A percentile compares a stretch with the other conserved stretches of the same genome.
Conservation (phyloP, 2,888 invertebrate species). For the Agriopis aurantiaria region DNA sequence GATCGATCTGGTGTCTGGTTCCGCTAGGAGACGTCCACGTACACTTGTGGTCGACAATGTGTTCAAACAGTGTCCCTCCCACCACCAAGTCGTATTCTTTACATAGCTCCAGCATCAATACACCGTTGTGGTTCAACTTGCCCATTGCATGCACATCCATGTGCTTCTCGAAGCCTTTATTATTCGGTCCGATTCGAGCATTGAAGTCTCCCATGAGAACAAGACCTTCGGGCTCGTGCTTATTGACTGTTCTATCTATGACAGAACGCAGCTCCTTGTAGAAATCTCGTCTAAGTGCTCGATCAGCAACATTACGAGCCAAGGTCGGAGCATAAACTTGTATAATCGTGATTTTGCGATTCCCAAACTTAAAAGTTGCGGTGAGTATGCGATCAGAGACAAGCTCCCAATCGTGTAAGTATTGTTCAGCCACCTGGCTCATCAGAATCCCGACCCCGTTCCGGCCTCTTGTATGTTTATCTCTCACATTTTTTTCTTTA, state of each 20-base stretch:
- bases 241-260: neutral
- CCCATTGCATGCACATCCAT: neutral
- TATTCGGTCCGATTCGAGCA: neutral
- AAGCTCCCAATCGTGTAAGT: neutral
- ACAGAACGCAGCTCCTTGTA: neutral
- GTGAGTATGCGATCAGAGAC: neutral
- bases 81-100: neutral
- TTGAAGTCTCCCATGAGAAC: slow-evolving; percentile 7
- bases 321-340: slow-evolving; percentile 3
- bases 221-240: neutral
- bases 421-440: neutral
- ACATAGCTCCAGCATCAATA: neutral
- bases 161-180: neutral
- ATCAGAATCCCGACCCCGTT: neutral
- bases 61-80: neutral
- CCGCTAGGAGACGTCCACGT: neutral
- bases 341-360: neutral
- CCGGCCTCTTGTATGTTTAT: neutral
- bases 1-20: neutral
- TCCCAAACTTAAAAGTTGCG: neutral
- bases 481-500: neutral
- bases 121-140: neutral
- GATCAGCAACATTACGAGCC: neutral
- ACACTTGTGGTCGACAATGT: neutral
- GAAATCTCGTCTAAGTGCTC: neutral